phyloP scores from a whole-genome alignment of 1,140 invertebrate species.

The Caenorhabditis remanei region DNA sequence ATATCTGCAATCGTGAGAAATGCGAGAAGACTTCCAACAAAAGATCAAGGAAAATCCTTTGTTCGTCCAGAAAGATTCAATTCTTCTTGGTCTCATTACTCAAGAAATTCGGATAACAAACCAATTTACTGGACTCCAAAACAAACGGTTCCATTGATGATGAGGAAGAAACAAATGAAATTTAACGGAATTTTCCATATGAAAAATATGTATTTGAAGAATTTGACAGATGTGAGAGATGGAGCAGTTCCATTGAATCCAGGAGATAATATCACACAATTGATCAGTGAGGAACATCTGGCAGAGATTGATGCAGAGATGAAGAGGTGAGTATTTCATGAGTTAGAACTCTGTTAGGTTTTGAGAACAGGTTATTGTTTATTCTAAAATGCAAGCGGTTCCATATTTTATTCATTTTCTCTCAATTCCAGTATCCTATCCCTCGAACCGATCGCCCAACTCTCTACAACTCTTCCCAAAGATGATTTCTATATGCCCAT shows the following conservation, averaged over 20 bases:
- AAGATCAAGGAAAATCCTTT: slow-evolving; percentile 31
- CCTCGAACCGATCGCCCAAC: background rate
- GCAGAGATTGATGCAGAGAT: background rate
- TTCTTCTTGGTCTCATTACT: slow-evolving; percentile 19
- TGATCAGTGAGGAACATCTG: slow-evolving; percentile 11
- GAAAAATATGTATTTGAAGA: slow-evolving; percentile 18
- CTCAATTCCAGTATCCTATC: background rate
- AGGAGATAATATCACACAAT: slow-evolving; percentile 8
- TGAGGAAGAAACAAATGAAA: background rate
- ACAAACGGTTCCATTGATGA: background rate
- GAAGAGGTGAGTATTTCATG: background rate
- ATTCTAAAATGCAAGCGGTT: too few species aligned
- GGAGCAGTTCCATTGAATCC: slow-evolving; percentile 22
- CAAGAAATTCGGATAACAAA: background rate
- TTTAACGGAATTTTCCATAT: background rate
- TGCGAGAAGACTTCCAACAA: background rate
- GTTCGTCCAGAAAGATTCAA: slow-evolving; percentile 36
- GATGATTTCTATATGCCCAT: slow-evolving; percentile 14
- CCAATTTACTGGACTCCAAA: background rate
- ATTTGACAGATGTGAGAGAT: slow-evolving; percentile 12
- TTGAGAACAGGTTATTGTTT: too few species aligned
- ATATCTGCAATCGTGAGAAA: slow-evolving; percentile 19
- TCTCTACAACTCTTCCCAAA: slow-evolving; percentile 4
- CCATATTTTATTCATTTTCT: background rate
- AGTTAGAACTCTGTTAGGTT: too few species aligned